A percentile compares a stretch with the other conserved stretches of the same genome.
Evolutionary conservation across 1,140 invertebrate species (phyloP).

Genomic region (Euschistus heros): DNA sequence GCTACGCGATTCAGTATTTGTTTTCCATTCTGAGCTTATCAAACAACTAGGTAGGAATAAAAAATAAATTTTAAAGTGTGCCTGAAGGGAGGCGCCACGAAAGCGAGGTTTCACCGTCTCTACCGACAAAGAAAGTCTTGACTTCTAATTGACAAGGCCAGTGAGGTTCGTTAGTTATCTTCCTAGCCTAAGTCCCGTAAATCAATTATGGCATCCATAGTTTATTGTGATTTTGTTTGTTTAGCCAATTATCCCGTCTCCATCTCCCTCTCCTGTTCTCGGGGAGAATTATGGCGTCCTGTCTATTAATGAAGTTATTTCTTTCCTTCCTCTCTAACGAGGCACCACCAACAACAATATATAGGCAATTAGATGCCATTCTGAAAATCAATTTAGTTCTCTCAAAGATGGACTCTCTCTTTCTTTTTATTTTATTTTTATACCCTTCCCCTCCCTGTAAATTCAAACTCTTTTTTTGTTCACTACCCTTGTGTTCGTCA

Average conservation of each 20-base stretch:
- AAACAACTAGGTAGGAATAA: neutral
- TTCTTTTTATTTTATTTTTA: slow-evolving; percentile 2
- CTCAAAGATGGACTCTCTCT: neutral
- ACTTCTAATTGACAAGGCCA: slow-evolving; percentile 17
- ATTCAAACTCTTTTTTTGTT: slow-evolving; percentile 1
- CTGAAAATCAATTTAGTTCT: slow-evolving; percentile 24
- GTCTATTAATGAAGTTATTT: slow-evolving; percentile 27
- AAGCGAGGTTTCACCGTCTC: neutral
- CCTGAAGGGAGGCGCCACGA: neutral
- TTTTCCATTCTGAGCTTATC: too few relatives aligned
- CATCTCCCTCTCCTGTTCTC: neutral
- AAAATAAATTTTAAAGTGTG: neutral
- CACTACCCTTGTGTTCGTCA: neutral
- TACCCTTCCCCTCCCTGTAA: neutral
- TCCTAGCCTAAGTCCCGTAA: slow-evolving; percentile 15
- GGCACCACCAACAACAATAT: slow-evolving; percentile 23
- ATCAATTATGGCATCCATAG: slow-evolving; percentile 25
- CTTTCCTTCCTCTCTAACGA: slow-evolving; percentile 22
- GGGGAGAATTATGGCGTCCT: slow-evolving; percentile 10
- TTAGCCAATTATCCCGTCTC: slow-evolving; percentile 25
- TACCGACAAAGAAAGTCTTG: slow-evolving; percentile 18
- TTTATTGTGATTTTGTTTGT: slow-evolving; percentile 28
- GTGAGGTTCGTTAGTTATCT: slow-evolving; percentile 18
- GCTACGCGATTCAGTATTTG: too few relatives aligned
- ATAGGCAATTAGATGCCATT: slow-evolving; percentile 25